phyloP scores from a whole-genome alignment of 2,888 invertebrate species.

The Antheraea assamensis region DNA sequence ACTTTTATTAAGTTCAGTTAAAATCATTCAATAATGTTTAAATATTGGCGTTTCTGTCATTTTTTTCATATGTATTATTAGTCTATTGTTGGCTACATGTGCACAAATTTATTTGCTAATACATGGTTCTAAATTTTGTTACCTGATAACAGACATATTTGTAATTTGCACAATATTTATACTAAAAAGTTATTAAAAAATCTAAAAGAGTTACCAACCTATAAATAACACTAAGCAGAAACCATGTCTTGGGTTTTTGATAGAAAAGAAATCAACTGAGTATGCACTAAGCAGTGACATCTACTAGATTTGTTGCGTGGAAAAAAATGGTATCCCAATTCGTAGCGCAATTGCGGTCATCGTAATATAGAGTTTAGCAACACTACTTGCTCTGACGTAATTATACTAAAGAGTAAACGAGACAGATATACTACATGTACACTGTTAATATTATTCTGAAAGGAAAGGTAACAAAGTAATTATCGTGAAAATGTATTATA shows the following conservation, averaged over 20 bases:
- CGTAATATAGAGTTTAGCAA: not conserved
- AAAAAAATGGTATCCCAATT: not conserved
- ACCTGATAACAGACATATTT: no score
- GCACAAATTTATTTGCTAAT: no score
- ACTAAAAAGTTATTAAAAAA: no score
- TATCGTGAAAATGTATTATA: no score
- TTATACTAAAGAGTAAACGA: not conserved
- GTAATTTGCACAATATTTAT: no score
- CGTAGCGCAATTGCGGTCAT: not conserved
- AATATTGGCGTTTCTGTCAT: not conserved
- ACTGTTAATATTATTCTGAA: no score
- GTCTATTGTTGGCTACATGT: not conserved
- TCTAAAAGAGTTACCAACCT: no score
- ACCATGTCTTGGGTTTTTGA: not conserved
- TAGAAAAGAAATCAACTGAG: not conserved
- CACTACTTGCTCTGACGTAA: not conserved
- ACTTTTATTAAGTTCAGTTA: not conserved
- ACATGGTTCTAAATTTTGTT: no score
- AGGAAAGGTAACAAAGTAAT: no score
- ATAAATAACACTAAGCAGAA: not conserved
- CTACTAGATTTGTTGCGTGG: no score
- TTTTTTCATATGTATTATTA: not conserved
- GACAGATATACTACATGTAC: not conserved
- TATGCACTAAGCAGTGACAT: not conserved
- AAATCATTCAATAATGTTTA: not conserved